A percentile compares a stretch with the other conserved stretches of the same genome.
These are phyloP conservation scores for Wiebesia pumilae DNA, from an alignment of 1,140 invertebrate genomes.

Conservation along the genomic window DNA sequence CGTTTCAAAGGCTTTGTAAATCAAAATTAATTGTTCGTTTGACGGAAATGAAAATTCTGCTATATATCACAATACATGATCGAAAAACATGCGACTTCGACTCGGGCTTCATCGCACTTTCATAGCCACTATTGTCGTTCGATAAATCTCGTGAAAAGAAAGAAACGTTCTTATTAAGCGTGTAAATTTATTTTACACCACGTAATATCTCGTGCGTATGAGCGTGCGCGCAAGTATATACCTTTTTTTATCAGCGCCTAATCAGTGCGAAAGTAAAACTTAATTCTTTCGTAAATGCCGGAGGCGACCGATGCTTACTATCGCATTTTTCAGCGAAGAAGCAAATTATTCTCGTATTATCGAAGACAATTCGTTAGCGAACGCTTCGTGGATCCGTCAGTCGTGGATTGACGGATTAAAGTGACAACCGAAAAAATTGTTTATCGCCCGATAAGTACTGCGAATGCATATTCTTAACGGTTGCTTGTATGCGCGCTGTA, in stretches of 20 bases:
- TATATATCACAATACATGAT: background rate
- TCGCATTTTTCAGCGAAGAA: background rate
- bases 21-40: slow-evolving; percentile 17
- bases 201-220: background rate
- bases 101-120: background rate
- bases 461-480: background rate
- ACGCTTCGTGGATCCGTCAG: background rate
- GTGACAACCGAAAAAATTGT: background rate
- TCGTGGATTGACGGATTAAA: background rate
- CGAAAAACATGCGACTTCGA: background rate
- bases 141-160: background rate
- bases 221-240: background rate
- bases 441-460: background rate
- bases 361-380: background rate
- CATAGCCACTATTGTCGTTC: background rate
- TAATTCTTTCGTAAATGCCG: background rate
- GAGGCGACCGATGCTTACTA: background rate
- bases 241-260: background rate
- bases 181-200: background rate
- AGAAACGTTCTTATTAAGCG: background rate
- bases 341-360: background rate
- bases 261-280: background rate
- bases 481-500: background rate
- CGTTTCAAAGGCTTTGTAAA: background rate
- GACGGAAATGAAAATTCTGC: slow-evolving; percentile 5